Percentiles rank a stretch among this genome's conserved stretches.
Evolutionary conservation across 2,888 invertebrate species (phyloP).

Genomic region (Cremastinae sp.): DNA sequence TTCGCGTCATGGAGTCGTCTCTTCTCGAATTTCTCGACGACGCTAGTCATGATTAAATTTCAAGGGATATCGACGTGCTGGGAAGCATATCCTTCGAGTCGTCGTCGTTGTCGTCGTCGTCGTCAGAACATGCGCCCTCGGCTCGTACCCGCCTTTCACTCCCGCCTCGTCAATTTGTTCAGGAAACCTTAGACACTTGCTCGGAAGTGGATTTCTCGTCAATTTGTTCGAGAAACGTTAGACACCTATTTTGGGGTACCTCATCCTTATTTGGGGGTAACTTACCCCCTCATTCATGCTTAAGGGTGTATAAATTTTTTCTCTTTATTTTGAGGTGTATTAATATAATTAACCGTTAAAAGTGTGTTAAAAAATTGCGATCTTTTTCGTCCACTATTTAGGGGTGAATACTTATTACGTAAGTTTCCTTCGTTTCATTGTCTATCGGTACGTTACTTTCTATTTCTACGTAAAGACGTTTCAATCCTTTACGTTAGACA

Average conservation of each 20-base stretch:
- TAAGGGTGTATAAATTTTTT: no score
- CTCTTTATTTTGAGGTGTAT: no score
- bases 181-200: constrained; percentile 8
- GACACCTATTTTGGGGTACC: constrained; percentile 18
- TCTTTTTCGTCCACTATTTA: no score
- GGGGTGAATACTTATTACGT: no score
- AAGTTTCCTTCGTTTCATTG: no score
- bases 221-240: constrained; percentile 58
- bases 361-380: no score
- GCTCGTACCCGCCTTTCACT: neutral
- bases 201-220: constrained; percentile 37
- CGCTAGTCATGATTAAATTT: constrained; percentile 74
- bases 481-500: no score
- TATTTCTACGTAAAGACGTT: no score
- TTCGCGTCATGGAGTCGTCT: no score
- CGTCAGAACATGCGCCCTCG: constrained; percentile 1
- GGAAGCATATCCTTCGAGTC: constrained; percentile 64
- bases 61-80: constrained; percentile 75
- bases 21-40: constrained; percentile 41
- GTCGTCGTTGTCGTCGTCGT: constrained; percentile 8
- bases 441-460: no score
- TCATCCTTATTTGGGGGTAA: constrained; percentile 16
- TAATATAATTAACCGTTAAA: no score
- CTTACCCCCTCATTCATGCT: neutral
- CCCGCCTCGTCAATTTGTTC: constrained; percentile 4